Conservation (phyloP, 2,888 invertebrate genomes). For the Polyommatus iphigenia region DNA sequence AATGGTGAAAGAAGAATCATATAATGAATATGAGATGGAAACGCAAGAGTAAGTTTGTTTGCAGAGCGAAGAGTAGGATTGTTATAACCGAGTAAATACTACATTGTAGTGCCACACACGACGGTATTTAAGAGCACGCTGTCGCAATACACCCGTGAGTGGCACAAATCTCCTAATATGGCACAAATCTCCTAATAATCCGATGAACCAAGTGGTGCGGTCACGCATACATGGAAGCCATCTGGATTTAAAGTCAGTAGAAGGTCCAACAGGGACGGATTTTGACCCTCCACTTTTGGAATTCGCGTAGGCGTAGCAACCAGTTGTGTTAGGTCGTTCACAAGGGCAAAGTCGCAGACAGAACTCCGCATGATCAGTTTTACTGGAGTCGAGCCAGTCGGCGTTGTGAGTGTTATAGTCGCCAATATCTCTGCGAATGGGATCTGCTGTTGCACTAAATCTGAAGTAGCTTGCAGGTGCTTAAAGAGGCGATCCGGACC, state of each 20-base stretch:
- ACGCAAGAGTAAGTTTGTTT: too few relatives aligned
- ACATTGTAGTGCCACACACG: too few relatives aligned
- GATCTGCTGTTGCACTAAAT: conserved; percentile 20
- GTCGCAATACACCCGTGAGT: too few relatives aligned
- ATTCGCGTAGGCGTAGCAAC: conserved; percentile 2
- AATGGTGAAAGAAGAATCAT: too few relatives aligned
- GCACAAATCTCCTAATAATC: too few relatives aligned
- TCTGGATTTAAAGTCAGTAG: conserved; percentile 30
- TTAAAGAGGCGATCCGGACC: conserved; percentile 8
- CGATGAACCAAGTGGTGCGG: too few relatives aligned
- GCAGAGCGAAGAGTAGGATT: too few relatives aligned
- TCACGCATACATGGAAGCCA: conserved; percentile 13
- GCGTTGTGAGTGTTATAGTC: conserved; percentile 20
- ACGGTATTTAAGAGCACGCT: too few relatives aligned
- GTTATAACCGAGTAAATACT: too few relatives aligned
- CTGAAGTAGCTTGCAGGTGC: not conserved
- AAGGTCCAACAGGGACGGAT: conserved; percentile 28
- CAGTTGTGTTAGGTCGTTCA: conserved; percentile 20
- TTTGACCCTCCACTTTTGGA: conserved; percentile 24
- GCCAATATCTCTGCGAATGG: conserved; percentile 21
- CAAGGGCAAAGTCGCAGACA: conserved; percentile 13
- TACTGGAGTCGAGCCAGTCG: conserved; percentile 9
- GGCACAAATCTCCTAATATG: too few relatives aligned
- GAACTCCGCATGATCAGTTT: conserved; percentile 27
- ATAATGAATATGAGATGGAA: too few relatives aligned